phyloP scores from a whole-genome alignment of 2,113 vertebrate species.

The Indicator indicator region DNA sequence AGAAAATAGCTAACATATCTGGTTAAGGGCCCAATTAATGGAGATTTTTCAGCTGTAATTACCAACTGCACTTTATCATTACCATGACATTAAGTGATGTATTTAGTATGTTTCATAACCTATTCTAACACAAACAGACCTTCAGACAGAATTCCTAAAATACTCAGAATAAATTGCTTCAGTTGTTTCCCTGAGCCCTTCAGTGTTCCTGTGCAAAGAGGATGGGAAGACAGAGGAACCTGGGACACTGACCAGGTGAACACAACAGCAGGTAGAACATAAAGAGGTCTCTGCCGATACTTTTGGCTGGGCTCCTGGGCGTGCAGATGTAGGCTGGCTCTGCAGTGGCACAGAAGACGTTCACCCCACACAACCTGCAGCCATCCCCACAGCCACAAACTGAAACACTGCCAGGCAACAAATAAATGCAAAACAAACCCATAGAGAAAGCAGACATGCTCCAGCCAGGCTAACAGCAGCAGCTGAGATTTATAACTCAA shows the following conservation, averaged over 20 bases:
- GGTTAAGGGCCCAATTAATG: background rate
- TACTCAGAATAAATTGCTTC: background rate
- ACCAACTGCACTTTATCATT: background rate
- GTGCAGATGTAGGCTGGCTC: background rate
- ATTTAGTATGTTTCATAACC: background rate
- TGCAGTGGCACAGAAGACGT: fast-evolving
- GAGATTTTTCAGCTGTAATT: background rate
- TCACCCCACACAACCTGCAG: background rate
- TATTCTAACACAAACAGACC: background rate
- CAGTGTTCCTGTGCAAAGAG: background rate
- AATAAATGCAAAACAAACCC: background rate
- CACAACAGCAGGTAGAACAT: background rate
- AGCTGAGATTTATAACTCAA: background rate
- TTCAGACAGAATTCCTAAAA: background rate
- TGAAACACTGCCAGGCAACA: background rate
- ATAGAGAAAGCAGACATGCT: background rate
- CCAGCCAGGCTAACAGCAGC: background rate
- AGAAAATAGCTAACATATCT: background rate
- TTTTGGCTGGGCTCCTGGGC: fast-evolving
- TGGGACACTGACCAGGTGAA: background rate
- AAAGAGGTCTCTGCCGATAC: background rate
- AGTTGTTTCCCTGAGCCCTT: background rate
- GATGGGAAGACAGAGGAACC: background rate
- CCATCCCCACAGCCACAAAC: background rate
- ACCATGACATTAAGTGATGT: background rate